Evolutionary conservation across 2,113 vertebrate genomes (phyloP).

Genomic region (Elachura formosa): DNA sequence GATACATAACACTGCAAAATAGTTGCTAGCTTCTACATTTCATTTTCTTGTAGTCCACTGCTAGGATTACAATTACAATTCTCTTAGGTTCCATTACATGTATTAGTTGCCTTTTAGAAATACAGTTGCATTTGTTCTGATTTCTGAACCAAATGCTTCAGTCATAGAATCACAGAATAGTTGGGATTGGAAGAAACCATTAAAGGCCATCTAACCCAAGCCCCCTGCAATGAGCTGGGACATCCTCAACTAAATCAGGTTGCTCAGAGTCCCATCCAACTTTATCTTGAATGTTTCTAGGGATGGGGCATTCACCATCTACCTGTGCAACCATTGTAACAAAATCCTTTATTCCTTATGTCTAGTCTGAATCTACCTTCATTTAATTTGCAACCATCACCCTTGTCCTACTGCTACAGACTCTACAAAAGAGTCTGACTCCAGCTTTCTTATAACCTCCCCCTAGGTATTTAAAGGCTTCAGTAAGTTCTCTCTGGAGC

Average conservation of each 20-base stretch:
- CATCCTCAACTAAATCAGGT: neutral
- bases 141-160: neutral
- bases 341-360: neutral
- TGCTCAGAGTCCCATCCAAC: neutral
- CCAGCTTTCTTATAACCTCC: neutral
- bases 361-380: neutral
- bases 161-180: neutral
- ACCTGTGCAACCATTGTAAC: neutral
- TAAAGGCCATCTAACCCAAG: neutral
- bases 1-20: neutral
- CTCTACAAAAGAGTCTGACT: neutral
- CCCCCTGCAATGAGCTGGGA: neutral
- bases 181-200: neutral
- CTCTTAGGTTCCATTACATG: neutral
- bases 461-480: neutral
- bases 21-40: neutral
- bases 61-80: neutral
- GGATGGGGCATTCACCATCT: neutral
- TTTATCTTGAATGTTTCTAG: neutral
- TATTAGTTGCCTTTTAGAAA: neutral
- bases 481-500: neutral
- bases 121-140: neutral
- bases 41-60: neutral
- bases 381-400: neutral
- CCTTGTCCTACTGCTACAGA: rapidly evolving